Base-by-base conservation (phyloP, 2,113 vertebrate species). In the Neotragus moschatus region DNA sequence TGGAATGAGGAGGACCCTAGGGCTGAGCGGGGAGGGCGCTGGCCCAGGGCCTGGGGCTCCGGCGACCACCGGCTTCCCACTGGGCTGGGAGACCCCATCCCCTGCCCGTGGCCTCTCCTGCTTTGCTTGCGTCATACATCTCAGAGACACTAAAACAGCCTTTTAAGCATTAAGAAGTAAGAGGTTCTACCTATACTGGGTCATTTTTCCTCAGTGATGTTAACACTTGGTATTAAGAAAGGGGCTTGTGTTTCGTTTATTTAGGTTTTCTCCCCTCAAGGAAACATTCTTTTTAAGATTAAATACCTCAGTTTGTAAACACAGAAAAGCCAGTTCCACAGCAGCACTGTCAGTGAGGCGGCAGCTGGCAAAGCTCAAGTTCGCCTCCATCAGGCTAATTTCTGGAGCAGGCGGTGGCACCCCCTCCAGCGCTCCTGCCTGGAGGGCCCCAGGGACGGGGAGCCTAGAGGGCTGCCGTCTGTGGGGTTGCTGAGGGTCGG, bases 401-500 rank as follows among this genome's bases (percentile, higher is more conserved):
- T 81, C 45, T 2, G 0, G 26, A 30, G 58, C 14, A 60, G 58
- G 26, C 26, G 14, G 14, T 60, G 58, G 58, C 58, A 0, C 58
- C 12, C 26, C 0, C 58, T 60, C 58, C 12, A 14, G 26, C 6
- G 0, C 2, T 28, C 58, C 13, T 14, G 58, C 58, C 58, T 30
- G 26, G 26, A 30, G 26, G 30, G 2, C 1, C 26, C 58, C 58
- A 14, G 58, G 58, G 26, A 3, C 5, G 0, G 58, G 58, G 58
- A 60, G 12, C 58, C 58, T 60, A 1, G 5, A 3, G 58, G 26
- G 26, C 58, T 60, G 26, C 58, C 11, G 26, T 60, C 58, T 60
- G 0, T 30, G 58, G 58, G 26, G 12, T 6, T 5, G 2, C 26
- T 2, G 26, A 30, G 58, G 6, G 58, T 30, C 26, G 2, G 58